Evolutionary conservation across 2,113 vertebrate genomes (phyloP), one percentile per base, ranked within the genome.

Genomic region (Mirounga angustirostris): DNA sequence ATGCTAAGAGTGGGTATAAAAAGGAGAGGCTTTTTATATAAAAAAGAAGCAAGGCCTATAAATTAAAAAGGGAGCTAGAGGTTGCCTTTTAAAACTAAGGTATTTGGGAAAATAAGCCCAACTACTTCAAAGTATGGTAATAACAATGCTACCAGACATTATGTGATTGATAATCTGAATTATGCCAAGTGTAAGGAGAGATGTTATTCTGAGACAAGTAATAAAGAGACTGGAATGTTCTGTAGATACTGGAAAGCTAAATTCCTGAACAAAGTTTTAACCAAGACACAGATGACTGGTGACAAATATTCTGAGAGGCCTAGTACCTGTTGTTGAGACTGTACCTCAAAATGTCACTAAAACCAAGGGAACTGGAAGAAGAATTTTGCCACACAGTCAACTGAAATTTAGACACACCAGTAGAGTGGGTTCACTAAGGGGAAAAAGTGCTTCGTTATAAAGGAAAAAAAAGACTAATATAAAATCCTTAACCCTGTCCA

Each of bases 241-340:
- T 92, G 18, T 13, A 92, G 46, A 84, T 12, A 82, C 0, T 52
- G 26, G 50, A 86, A 93, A 83, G 30, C 14, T 82, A 97, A 90
- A 88, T 81, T 95, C 19, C 67, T 54, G 10, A 85, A 81, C 11
- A 84, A 67, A 79, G 58, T 74, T 95, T 96, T 89, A 98, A 95
- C 54, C 24, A 92, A 89, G 76, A 83, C 21, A 88, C 26, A 13
- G 85, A 43, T 54, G 28, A 95, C 18, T 50, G 22, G 16, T 89
- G 26, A 76, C 54, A 83, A 82, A 58, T 61, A 87, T 73, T 94
- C 67, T 83, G 59, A 97, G 52, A 61, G 40, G 50, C 1, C 15
- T 91, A 11, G 28, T 52, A 89, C 18, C 22, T 96, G 21, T 26
- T 78, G 59, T 71, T 63, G 65, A 95, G 86, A 95, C 15, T 61